Evolutionary conservation across 2,113 vertebrate genomes (phyloP).

Genomic region (Charadrius vociferus): DNA sequence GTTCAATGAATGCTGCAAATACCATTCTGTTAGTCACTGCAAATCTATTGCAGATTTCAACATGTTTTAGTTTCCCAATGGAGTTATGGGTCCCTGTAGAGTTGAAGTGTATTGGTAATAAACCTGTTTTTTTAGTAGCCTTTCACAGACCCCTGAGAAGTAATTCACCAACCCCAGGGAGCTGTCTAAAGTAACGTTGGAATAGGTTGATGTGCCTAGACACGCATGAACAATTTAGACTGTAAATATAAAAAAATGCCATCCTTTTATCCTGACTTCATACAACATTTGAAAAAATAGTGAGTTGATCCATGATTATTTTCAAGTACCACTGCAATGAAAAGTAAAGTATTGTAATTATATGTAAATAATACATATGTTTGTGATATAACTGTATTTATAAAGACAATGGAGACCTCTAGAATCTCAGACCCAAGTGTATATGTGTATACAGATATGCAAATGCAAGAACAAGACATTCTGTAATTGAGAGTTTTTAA

Average conservation of each 20-base stretch:
- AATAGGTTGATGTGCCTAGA: neutral
- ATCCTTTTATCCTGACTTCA: neutral
- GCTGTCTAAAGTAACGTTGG: neutral
- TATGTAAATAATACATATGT: neutral
- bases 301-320: neutral
- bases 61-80: neutral
- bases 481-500: neutral
- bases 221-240: neutral
- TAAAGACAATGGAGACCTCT: neutral
- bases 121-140: neutral
- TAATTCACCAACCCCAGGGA: neutral
- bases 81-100: neutral
- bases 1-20: neutral
- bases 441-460: neutral
- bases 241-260: neutral
- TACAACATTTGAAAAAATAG: neutral
- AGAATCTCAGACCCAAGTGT: neutral
- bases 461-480: neutral
- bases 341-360: neutral
- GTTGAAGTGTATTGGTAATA: neutral
- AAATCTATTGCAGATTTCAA: neutral
- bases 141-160: neutral
- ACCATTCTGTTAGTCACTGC: neutral
- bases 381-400: neutral
- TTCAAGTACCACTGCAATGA: neutral